Conservation (phyloP, 2,113 vertebrate species). For the Lophochroa leadbeateri region DNA sequence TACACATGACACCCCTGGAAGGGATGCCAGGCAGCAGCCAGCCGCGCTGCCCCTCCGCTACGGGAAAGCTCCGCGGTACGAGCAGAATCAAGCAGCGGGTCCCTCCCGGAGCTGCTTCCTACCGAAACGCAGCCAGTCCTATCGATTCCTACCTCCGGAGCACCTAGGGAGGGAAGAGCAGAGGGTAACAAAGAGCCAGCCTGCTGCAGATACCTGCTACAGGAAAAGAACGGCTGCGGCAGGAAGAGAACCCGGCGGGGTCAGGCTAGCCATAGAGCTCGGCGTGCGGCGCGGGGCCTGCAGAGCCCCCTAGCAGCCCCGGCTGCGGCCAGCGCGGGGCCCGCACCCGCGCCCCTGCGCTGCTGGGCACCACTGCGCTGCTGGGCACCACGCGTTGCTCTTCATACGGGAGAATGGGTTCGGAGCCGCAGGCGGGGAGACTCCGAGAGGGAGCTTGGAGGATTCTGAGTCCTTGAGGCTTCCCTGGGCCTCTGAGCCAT, state of each 20-base stretch:
- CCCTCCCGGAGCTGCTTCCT: background rate
- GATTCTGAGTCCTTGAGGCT: background rate
- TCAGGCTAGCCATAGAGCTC: conserved; percentile 56
- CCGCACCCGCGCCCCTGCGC: background rate
- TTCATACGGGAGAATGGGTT: background rate
- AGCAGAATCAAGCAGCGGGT: background rate
- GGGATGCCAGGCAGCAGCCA: background rate
- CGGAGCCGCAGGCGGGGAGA: accelerated
- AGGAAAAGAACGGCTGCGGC: conserved; percentile 53
- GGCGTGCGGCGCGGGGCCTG: background rate
- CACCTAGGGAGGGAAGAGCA: background rate
- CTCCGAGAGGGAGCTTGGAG: background rate
- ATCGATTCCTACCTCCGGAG: background rate
- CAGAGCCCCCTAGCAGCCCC: conserved; percentile 46
- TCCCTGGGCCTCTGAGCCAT: background rate
- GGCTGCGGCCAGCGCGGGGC: background rate
- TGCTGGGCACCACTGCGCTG: background rate
- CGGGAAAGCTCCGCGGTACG: background rate
- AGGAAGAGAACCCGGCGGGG: conserved; percentile 62
- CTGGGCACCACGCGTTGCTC: background rate
- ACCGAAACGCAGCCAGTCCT: background rate
- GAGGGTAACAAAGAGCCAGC: conserved; percentile 57
- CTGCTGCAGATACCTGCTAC: conserved; percentile 44
- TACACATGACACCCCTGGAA: background rate
- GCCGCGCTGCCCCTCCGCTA: background rate